Conservation (phyloP, 2,797 vertebrate genomes). For the Rhinophrynus dorsalis region DNA sequence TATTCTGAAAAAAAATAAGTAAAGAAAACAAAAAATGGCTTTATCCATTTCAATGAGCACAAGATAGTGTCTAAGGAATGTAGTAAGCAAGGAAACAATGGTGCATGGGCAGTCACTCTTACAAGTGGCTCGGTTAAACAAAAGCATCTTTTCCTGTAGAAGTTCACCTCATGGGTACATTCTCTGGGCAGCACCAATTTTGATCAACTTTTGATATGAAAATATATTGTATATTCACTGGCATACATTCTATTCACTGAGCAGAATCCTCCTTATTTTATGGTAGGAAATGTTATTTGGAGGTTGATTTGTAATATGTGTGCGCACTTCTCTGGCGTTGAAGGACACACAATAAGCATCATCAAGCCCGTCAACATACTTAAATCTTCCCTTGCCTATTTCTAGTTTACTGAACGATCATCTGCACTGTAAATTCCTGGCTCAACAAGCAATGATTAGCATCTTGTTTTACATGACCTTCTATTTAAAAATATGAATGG, state of each 20-base stretch:
- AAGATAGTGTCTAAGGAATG: too few relatives aligned
- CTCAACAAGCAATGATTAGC: conserved; percentile 25
- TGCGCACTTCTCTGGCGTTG: background rate
- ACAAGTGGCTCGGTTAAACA: too few relatives aligned
- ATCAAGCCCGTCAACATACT: background rate
- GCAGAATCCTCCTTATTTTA: background rate
- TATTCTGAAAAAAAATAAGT: too few relatives aligned
- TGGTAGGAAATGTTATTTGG: background rate
- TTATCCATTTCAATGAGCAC: too few relatives aligned
- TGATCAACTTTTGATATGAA: background rate
- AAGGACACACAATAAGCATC: background rate
- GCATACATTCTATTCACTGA: background rate
- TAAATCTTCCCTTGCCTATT: background rate
- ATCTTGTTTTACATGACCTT: conserved; percentile 32
- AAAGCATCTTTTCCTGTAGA: too few relatives aligned
- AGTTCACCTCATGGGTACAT: too few relatives aligned
- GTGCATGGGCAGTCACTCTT: too few relatives aligned
- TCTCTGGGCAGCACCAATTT: too few relatives aligned
- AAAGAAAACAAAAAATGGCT: too few relatives aligned
- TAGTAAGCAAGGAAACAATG: too few relatives aligned
- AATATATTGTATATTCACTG: background rate
- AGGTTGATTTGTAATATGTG: too few relatives aligned
- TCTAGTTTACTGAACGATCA: background rate
- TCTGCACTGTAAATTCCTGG: background rate
- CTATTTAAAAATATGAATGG: conserved; percentile 33